These are phyloP conservation scores for Salvator merianae DNA, from an alignment of 2,113 vertebrate species.

Conservation along the genomic window DNA sequence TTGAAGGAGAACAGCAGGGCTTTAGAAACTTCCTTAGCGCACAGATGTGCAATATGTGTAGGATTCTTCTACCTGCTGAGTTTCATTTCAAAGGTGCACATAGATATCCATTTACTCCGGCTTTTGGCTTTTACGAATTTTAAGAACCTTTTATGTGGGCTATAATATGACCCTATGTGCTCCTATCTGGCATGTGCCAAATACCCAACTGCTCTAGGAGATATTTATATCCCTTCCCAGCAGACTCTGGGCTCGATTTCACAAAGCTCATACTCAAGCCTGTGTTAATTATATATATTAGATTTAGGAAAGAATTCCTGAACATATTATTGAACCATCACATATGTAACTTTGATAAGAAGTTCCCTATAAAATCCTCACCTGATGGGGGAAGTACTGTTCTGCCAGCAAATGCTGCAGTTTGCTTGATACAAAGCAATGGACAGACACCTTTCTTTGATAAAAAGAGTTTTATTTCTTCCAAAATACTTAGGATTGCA, in stretches of 20 bases:
- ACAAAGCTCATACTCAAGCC: background rate
- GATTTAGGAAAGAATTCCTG: background rate
- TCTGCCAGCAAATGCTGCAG: no score
- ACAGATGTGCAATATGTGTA: background rate
- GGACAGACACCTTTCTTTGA: no score
- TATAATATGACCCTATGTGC: background rate
- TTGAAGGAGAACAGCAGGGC: background rate
- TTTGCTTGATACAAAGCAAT: no score
- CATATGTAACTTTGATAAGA: background rate
- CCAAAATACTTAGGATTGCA: no score
- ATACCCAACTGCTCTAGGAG: background rate
- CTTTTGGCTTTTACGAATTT: background rate
- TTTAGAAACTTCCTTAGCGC: background rate
- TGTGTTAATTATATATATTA: background rate
- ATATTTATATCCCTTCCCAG: slow-evolving; percentile 10
- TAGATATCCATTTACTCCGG: background rate
- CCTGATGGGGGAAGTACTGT: background rate
- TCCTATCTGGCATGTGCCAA: background rate
- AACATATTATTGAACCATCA: background rate
- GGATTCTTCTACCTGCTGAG: slow-evolving; percentile 16
- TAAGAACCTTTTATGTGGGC: background rate
- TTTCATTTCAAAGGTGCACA: slow-evolving; percentile 28
- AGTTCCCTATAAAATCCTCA: background rate
- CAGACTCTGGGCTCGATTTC: background rate
- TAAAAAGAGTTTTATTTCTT: no score